Conservation (phyloP, 1,140 invertebrate genomes). For the Drosophila ohnishii region DNA sequence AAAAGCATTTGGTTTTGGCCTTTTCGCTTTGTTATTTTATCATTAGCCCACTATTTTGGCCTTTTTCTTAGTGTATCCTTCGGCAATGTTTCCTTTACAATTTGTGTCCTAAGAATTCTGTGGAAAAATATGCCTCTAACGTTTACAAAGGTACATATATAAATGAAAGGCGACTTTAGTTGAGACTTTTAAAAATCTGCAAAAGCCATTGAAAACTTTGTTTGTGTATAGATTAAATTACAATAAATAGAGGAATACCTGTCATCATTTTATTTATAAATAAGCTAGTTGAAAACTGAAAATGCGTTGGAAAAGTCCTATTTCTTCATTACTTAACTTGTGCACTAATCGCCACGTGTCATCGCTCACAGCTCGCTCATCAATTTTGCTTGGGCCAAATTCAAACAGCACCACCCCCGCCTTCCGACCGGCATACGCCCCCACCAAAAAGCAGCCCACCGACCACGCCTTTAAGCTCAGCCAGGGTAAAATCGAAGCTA, state of each 20-base stretch:
- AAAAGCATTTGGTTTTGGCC: slow-evolving; percentile 14
- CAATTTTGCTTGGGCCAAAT: slow-evolving; percentile 25
- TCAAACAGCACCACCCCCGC: slow-evolving; percentile 5
- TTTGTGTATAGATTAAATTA: too few relatives aligned
- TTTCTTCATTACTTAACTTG: slow-evolving; percentile 27
- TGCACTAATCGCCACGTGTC: slow-evolving; percentile 42
- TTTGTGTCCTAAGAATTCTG: not conserved
- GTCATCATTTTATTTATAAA: not conserved
- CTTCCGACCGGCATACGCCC: not conserved
- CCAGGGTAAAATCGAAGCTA: slow-evolving; percentile 47
- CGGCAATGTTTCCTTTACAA: slow-evolving; percentile 6
- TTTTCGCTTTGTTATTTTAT: slow-evolving; percentile 40
- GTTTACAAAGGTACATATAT: not conserved
- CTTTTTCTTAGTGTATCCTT: not conserved
- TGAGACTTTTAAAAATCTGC: not conserved
- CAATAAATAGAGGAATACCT: not conserved
- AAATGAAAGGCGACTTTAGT: not conserved
- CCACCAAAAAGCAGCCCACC: not conserved
- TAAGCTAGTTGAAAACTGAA: not conserved
- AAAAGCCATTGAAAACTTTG: too few relatives aligned
- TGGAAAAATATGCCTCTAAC: not conserved
- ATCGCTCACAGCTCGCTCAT: slow-evolving; percentile 49
- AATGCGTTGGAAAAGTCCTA: not conserved
- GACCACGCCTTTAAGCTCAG: slow-evolving; percentile 60
- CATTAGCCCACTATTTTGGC: slow-evolving; percentile 22